Evolutionary conservation across 2,888 invertebrate species (phyloP).

Genomic region (Sarcophaga carnaria): DNA sequence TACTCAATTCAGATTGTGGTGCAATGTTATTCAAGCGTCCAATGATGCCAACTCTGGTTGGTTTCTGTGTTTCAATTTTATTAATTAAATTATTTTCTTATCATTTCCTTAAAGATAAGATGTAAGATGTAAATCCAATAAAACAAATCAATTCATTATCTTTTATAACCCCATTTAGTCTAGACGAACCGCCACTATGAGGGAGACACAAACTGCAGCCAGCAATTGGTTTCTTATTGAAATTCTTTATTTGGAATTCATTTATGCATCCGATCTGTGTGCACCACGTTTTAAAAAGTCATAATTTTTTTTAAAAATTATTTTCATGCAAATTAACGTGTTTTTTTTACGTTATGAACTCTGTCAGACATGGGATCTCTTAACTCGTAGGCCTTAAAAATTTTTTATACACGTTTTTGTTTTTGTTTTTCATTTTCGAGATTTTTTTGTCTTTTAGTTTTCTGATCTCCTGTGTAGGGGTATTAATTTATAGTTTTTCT

Average conservation of each 20-base stretch:
- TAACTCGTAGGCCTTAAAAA: slow-evolving; percentile 31
- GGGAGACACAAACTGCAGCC: neutral
- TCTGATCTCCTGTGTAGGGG: slow-evolving; percentile 48
- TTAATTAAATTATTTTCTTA: too few species aligned
- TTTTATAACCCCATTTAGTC: neutral
- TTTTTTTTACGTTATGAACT: slow-evolving; percentile 3
- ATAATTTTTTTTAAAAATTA: too few species aligned
- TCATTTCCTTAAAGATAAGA: too few species aligned
- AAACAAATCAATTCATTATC: neutral
- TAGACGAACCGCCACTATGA: neutral
- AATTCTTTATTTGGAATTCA: neutral
- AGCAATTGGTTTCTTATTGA: slow-evolving; percentile 9
- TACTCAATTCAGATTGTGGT: too few species aligned
- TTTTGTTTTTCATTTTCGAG: neutral
- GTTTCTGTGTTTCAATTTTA: too few species aligned
- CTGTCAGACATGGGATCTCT: neutral
- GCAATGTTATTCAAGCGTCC: too few species aligned
- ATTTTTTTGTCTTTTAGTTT: too few species aligned
- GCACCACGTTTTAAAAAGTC: too few species aligned
- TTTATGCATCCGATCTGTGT: neutral
- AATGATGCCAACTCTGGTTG: too few species aligned
- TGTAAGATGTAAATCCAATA: too few species aligned
- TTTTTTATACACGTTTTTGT: neutral
- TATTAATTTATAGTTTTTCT: slow-evolving; percentile 61
- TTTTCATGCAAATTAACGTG: slow-evolving; percentile 46